Base-by-base conservation (phyloP, 2,797 vertebrate species). In the Sebastes steindachneri region DNA sequence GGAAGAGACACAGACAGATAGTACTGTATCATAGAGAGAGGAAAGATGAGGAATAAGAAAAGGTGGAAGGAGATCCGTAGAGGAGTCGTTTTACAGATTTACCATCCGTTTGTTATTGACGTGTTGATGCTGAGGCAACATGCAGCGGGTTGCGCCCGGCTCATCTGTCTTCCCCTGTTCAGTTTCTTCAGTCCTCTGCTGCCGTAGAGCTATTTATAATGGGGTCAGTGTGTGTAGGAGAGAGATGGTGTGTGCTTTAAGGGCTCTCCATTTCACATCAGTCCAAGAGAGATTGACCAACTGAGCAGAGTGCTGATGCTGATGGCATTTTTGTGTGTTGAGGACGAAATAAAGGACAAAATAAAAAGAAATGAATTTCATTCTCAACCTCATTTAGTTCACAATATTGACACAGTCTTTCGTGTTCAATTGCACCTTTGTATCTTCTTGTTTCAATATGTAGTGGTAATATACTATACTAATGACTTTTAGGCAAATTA, bases 141-240 rank as follows among this genome's bases (percentile, higher is more conserved):
- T 14, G 67, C 60, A 41, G 54, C 53, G 53, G 60, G 57, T 31
- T 71, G 70, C n/a, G 7, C 65, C 23, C 23, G 31, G 33, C 79
- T 89, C 70, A 19, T 86, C 68, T 79, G 26, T 77, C 73, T 79
- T 7, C 53, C 45, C 64, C 57, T 37, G 31, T 73, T 77, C 57
- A 23, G 45, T 35, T 72, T 73, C 78, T 64, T 67, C 35, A 15
- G 28, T 55, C 37, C 33, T 82, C n/a, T 41, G 81, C 69, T 76
- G 68, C 69, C 77, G 57, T 25, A 5, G 64, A 72, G 80, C 81
- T 91, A 93, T 94, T 93, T 91, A 80, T 93, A 89, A 84, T 67
- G 58, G 85, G 89, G 84, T 87, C 90, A 87, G 75, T 37, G 59
- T 72, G 68, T 54, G 84, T 79, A 67, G 82, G 80, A 82, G 82